A percentile compares a stretch with the other conserved stretches of the same genome.
Evolutionary conservation across 2,888 invertebrate species (phyloP).

Genomic region (Apeira syringaria): DNA sequence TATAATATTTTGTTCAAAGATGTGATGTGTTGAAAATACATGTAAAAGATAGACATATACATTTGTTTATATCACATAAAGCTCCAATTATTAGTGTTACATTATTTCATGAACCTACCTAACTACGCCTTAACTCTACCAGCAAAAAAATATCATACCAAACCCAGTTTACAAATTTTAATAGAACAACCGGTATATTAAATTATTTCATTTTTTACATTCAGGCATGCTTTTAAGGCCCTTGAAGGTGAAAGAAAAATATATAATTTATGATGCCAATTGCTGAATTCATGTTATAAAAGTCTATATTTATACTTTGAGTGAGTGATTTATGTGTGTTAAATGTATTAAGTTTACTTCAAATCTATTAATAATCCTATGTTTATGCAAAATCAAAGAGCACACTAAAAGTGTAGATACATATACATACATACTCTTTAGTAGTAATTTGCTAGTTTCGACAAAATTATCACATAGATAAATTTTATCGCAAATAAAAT

Average conservation of each 20-base stretch:
- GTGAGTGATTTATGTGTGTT: constrained; percentile 7
- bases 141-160: constrained; percentile 10
- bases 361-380: constrained; percentile 20
- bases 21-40: too few relatives aligned
- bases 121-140: constrained; percentile 18
- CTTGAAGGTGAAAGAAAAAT: background rate
- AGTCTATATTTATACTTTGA: background rate
- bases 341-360: constrained; percentile 11
- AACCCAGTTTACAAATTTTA: background rate
- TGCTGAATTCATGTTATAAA: background rate
- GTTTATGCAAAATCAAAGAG: constrained; percentile 28
- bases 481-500: constrained; percentile 33
- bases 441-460: constrained; percentile 32
- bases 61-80: too few relatives aligned
- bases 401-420: constrained; percentile 17
- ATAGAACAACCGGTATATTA: background rate
- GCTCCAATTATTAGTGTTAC: constrained; percentile 2
- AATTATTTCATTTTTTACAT: too few relatives aligned
- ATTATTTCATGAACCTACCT: constrained; percentile 20
- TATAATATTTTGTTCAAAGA: too few relatives aligned
- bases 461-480: constrained; percentile 36
- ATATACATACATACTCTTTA: constrained; percentile 7
- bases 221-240: background rate
- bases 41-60: too few relatives aligned
- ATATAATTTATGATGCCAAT: background rate